Conservation (phyloP, 2,113 vertebrate species). For the Solenodon paradoxus region DNA sequence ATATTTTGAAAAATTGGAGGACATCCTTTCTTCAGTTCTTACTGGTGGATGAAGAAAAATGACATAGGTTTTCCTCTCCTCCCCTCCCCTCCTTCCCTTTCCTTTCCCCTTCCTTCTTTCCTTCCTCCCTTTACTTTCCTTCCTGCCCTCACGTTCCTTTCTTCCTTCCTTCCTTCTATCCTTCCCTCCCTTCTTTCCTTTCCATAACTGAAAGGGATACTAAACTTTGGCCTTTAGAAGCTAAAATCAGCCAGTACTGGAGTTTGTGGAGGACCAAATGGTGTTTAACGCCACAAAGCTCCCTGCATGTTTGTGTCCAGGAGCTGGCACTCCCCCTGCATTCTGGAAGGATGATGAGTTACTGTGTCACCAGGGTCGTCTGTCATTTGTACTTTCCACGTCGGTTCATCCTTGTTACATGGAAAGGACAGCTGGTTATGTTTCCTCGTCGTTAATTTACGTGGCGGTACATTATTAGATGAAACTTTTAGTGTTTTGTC, state of each 20-base stretch:
- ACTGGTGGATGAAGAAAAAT: neutral
- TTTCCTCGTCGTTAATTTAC: neutral
- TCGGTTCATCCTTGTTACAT: neutral
- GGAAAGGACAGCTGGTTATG: neutral
- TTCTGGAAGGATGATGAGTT: neutral
- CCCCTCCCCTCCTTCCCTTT: neutral
- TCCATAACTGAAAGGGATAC: too few species aligned
- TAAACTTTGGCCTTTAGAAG: neutral
- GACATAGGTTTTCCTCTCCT: neutral
- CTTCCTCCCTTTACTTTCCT: too few species aligned
- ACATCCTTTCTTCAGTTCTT: neutral
- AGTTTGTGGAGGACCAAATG: neutral
- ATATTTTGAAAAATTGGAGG: neutral
- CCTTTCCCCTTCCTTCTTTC: too few species aligned
- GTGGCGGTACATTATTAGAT: neutral
- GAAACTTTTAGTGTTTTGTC: neutral
- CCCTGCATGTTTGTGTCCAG: neutral
- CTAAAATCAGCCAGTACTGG: neutral
- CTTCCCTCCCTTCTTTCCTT: too few species aligned
- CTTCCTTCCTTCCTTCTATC: too few species aligned
- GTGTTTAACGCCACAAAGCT: neutral
- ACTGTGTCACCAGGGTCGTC: neutral
- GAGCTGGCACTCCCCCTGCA: fast-evolving
- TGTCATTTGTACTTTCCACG: neutral
- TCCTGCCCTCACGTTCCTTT: too few species aligned